A percentile compares a stretch with the other conserved stretches of the same genome.
Evolutionary conservation across 2,797 vertebrate species (phyloP).

Genomic region (Phrynocephalus forsythii): DNA sequence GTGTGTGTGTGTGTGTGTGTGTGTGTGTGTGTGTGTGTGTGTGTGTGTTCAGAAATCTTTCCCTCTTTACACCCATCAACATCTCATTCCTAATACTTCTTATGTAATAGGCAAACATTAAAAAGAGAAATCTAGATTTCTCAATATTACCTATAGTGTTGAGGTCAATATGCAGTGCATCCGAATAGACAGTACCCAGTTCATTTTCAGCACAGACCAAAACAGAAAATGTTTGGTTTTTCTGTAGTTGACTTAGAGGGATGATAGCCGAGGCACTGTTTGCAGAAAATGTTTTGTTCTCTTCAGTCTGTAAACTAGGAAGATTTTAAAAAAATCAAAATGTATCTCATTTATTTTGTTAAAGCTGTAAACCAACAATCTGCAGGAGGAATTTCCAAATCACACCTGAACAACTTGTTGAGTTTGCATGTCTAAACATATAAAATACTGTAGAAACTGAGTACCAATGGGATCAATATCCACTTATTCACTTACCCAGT

Average conservation of each 20-base stretch:
- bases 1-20: no score
- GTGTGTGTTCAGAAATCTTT: neutral
- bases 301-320: constrained; percentile 54
- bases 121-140: neutral
- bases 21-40: no score
- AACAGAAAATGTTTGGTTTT: constrained; percentile 59
- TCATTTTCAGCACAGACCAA: constrained; percentile 80
- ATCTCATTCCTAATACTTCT: neutral
- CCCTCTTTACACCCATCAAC: neutral
- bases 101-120: neutral
- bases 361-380: neutral
- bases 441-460: no score
- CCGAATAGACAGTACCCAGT: constrained; percentile 79
- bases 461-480: no score
- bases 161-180: constrained; percentile 68
- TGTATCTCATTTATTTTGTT: neutral
- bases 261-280: constrained; percentile 61
- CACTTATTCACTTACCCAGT: no score
- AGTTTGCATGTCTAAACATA: neutral
- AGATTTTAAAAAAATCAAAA: constrained; percentile 23
- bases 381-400: neutral
- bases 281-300: constrained; percentile 32
- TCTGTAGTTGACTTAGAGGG: constrained; percentile 41
- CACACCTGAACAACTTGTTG: neutral
- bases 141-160: constrained; percentile 79